A percentile compares a stretch with the other conserved stretches of the same genome.
phyloP scores from a whole-genome alignment of 92 coral and sea anemone species.

The Epizoanthus rinbou region DNA sequence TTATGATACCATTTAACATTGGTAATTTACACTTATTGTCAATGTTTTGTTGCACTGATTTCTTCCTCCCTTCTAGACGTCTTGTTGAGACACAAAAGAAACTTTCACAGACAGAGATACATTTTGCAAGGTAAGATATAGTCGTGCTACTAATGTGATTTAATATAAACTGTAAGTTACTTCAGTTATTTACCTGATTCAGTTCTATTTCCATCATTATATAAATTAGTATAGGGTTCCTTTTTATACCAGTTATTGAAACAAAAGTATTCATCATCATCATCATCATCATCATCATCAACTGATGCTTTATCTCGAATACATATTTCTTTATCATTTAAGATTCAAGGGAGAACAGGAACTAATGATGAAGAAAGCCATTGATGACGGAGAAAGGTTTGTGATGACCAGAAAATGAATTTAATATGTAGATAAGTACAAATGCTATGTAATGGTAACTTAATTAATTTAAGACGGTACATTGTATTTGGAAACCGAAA shows the following conservation, averaged over 20 bases:
- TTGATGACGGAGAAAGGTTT: slow-evolving; percentile 35
- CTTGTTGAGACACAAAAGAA: slow-evolving; percentile 91
- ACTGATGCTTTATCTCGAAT: neutral
- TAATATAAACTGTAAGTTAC: neutral
- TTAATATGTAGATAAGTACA: neutral
- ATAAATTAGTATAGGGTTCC: too few relatives aligned
- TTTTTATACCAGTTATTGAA: too few relatives aligned
- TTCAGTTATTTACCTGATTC: neutral
- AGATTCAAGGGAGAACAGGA: slow-evolving; percentile 37
- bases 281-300: neutral
- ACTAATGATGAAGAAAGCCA: neutral
- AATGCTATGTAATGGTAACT: too few relatives aligned
- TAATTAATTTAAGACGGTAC: too few relatives aligned
- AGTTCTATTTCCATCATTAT: neutral
- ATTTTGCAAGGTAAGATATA: slow-evolving; percentile 65
- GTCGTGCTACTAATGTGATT: too few relatives aligned
- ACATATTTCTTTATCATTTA: neutral
- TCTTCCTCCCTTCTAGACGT: slow-evolving; percentile 54
- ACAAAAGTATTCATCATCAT: too few relatives aligned
- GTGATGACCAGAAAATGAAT: neutral
- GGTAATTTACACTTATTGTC: neutral
- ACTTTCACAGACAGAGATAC: slow-evolving; percentile 77
- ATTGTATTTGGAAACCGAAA: too few relatives aligned
- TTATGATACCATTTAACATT: too few relatives aligned
- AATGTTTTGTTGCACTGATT: neutral